These are phyloP conservation scores for Brachionus koreanus DNA, from an alignment of 1,140 invertebrate genomes.

Conservation along the genomic window DNA sequence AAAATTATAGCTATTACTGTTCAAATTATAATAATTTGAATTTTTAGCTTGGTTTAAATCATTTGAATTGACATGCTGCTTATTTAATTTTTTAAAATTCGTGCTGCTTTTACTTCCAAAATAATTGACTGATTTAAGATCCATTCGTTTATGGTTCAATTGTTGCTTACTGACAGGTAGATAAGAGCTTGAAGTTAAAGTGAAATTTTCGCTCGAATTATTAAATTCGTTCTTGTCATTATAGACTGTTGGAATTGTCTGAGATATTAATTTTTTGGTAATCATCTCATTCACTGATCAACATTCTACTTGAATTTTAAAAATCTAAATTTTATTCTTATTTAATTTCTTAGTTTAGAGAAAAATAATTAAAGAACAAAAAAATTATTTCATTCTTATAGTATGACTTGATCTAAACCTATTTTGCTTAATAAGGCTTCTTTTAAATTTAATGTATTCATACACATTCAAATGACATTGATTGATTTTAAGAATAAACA, in stretches of 20 bases:
- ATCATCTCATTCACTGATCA: background rate
- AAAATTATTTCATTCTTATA: background rate
- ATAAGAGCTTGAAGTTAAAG: background rate
- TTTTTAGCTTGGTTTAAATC: background rate
- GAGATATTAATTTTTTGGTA: conserved; percentile 18
- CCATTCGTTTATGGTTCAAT: background rate
- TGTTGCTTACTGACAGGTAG: background rate
- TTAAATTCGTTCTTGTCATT: conserved; percentile 35
- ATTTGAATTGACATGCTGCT: background rate
- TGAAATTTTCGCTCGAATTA: conserved; percentile 32
- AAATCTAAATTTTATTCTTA: background rate
- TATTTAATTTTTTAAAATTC: background rate
- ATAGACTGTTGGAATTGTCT: conserved; percentile 29
- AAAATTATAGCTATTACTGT: conserved; percentile 22
- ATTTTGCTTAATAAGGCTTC: background rate
- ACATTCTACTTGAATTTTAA: background rate
- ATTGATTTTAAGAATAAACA: background rate
- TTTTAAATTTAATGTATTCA: background rate
- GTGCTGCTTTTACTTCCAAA: conserved; percentile 21
- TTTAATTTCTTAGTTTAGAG: background rate
- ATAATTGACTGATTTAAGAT: conserved; percentile 22
- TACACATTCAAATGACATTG: background rate
- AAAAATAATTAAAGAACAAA: background rate
- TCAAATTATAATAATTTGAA: background rate
- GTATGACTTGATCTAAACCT: conserved; percentile 17